Percentiles rank a stretch among this genome's conserved stretches.
phyloP scores from a whole-genome alignment of 1,140 invertebrate genomes.

The Drosophila pallidifrons region DNA sequence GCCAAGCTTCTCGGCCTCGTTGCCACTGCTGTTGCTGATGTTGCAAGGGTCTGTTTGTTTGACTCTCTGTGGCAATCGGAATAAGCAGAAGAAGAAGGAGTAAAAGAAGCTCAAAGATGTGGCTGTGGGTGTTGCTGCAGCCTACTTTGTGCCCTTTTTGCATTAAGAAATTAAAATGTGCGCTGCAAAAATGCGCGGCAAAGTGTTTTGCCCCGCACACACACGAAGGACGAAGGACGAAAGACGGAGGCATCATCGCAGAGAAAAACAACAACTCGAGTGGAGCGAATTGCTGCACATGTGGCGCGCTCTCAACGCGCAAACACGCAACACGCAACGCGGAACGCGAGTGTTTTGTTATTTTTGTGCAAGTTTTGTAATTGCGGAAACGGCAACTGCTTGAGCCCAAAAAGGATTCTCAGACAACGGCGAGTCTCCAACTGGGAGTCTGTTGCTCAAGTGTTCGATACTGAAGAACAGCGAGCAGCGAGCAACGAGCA shows the following conservation, averaged over 20 bases:
- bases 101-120: background rate
- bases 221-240: constrained; percentile 6
- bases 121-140: background rate
- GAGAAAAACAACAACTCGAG: background rate
- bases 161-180: constrained; percentile 83
- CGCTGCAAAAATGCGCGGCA: constrained; percentile 66
- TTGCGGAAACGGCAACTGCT: constrained; percentile 80
- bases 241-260: too few relatives aligned
- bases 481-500: constrained; percentile 9
- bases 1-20: background rate
- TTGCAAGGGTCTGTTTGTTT: background rate
- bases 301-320: constrained; percentile 53
- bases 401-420: constrained; percentile 47
- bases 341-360: constrained; percentile 72
- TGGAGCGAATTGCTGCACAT: constrained; percentile 47
- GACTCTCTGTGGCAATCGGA: background rate
- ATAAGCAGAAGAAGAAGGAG: background rate
- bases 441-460: constrained; percentile 58
- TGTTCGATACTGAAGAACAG: constrained; percentile 59
- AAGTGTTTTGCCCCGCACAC: constrained; percentile 22
- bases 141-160: constrained; percentile 64
- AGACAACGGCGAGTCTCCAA: constrained; percentile 24
- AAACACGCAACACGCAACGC: constrained; percentile 24
- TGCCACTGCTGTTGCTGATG: background rate
- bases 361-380: constrained; percentile 81